These are phyloP conservation scores for Reticulitermes speratus DNA, from an alignment of 1,140 invertebrate genomes.

Conservation along the genomic window DNA sequence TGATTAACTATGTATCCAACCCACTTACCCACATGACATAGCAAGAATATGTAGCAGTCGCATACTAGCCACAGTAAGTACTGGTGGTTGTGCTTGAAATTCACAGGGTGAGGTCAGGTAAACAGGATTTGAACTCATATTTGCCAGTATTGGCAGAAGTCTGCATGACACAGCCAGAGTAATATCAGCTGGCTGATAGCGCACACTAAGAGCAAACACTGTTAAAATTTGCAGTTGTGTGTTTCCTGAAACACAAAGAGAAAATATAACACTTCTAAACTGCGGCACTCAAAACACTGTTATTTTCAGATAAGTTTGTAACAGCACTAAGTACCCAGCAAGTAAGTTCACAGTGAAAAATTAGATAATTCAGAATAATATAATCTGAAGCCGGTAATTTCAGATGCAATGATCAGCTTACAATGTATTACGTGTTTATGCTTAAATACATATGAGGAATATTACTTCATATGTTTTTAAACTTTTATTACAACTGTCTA, in stretches of 20 bases:
- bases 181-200: constrained; percentile 59
- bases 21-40: constrained; percentile 48
- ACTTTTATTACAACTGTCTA: too few species aligned
- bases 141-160: constrained; percentile 52
- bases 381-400: too few species aligned
- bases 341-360: too few species aligned
- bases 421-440: too few species aligned
- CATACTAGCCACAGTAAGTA: constrained; percentile 46
- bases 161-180: constrained; percentile 58
- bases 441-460: too few species aligned
- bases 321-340: too few species aligned
- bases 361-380: too few species aligned
- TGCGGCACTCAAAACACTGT: too few species aligned
- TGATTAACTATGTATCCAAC: neutral
- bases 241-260: constrained; percentile 21
- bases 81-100: constrained; percentile 34
- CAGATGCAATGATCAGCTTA: too few species aligned
- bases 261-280: too few species aligned
- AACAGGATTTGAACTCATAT: constrained; percentile 41
- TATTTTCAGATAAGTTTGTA: too few species aligned
- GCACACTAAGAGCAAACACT: constrained; percentile 58
- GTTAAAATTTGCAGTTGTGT: constrained; percentile 50
- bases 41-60: constrained; percentile 58
- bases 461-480: too few species aligned
- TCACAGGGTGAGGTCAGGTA: constrained; percentile 22